Evolutionary conservation across 2,888 invertebrate species (phyloP), one percentile per base, ranked within the genome.

Genomic region (Leptinotarsa peninsularis): DNA sequence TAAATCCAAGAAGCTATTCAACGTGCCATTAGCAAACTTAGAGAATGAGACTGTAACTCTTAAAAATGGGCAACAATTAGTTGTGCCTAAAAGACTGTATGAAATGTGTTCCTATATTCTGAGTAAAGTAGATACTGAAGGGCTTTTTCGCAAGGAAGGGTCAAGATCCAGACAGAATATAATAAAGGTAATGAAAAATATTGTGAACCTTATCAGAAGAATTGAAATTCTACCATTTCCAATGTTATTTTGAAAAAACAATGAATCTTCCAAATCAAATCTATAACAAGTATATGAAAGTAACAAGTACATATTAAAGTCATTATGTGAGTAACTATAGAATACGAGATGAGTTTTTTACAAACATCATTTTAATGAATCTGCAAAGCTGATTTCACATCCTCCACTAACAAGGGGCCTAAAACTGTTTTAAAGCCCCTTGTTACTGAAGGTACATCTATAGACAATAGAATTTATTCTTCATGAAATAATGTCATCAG

Each of bases 71-170:
- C 92, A 92, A 83, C 92, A 93, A 78, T 89, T 95, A 54, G 90
- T 92, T 86, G 91, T 95, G 52, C 95, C 96, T 7, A 90, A 91
- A 80, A 92, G 95, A 84, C 91, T 95, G 1, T 91, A 92, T 81
- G 93, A 94, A 85, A 91, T 94, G 84, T 93, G 94, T 82, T 90
- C 92, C 71, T 92, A 92, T 82, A 91, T 96, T 70, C 89, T 93
- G 78, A 89, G 91, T 66, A 91, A 94, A 87, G 91, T 94, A 49
- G 91, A 92, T 73, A 92, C 93, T 23, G 97, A 97, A 86, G 97
- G 97, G 0, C 88, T 97, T 67, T 97, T 97, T 87, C 91, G 97
- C 10, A 97, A 96, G 89, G 95, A 96, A 67, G 97, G 97, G 17
- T 95, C 96, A 1, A 92, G 94, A 82, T 90, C 92, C 54, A 91